phyloP scores from a whole-genome alignment of 2,113 vertebrate species.

The Hoplias malabaricus region DNA sequence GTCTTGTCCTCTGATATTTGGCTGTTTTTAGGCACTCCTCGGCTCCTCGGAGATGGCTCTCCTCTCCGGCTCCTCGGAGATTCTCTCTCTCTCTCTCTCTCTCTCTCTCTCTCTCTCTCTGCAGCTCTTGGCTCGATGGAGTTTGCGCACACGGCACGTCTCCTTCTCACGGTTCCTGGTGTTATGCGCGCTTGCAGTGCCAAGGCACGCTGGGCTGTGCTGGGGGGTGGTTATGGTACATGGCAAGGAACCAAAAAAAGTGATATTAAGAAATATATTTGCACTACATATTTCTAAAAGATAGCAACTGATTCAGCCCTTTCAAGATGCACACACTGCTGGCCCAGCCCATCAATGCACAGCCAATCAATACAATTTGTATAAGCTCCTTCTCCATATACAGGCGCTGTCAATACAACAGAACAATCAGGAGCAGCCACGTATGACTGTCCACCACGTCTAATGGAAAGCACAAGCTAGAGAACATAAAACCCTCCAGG shows the following conservation, averaged over 20 bases:
- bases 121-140: slow-evolving; percentile 1
- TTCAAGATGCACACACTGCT: background rate
- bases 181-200: slow-evolving; percentile 20
- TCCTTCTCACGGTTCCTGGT: slow-evolving; percentile 34
- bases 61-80: background rate
- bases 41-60: background rate
- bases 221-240: background rate
- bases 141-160: slow-evolving; percentile 49
- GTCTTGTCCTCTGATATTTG: too few relatives aligned
- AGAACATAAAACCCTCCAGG: background rate
- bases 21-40: background rate
- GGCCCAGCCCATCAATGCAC: too few relatives aligned
- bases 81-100: background rate
- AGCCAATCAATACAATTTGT: background rate
- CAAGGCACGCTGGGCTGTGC: background rate
- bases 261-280: background rate
- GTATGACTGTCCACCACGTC: background rate
- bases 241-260: background rate
- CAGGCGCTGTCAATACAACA: background rate
- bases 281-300: background rate
- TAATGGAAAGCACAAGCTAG: background rate
- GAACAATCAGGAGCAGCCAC: background rate
- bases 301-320: too few relatives aligned
- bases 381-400: background rate
- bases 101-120: background rate